Evolutionary conservation across 2,888 invertebrate genomes (phyloP).

Genomic region (Drosophila anceps): DNA sequence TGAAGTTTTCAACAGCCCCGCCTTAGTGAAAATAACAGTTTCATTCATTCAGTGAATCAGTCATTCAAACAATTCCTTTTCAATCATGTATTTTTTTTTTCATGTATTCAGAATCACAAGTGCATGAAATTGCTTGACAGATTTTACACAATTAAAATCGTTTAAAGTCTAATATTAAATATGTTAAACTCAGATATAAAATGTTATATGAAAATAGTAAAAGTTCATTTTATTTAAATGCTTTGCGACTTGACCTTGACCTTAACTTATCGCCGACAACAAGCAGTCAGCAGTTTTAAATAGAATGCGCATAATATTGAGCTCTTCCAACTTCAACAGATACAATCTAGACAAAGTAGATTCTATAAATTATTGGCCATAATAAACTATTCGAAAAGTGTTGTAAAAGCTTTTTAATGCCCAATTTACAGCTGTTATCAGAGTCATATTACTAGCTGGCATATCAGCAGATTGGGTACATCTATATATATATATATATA

Average conservation of each 20-base stretch:
- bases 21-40: neutral
- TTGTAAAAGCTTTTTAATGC: constrained; percentile 43
- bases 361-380: constrained; percentile 1
- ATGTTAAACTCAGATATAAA: neutral
- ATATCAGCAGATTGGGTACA: constrained; percentile 12
- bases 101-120: too few relatives aligned
- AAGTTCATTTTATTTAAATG: neutral
- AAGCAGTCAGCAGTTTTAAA: neutral
- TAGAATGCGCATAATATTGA: neutral
- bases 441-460: constrained; percentile 8
- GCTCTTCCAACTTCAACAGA: neutral
- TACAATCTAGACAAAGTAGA: neutral
- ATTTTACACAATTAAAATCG: too few relatives aligned
- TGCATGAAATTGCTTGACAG: too few relatives aligned
- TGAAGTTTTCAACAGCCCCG: neutral
- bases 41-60: neutral
- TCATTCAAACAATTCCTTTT: neutral
- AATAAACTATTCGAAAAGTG: constrained; percentile 14
- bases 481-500: neutral
- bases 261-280: neutral
- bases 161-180: too few relatives aligned
- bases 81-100: too few relatives aligned
- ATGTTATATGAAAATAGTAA: too few relatives aligned
- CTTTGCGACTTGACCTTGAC: neutral
- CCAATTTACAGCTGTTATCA: constrained; percentile 41